Conservation (phyloP, 2,113 vertebrate genomes). For the Pelmatolapia mariae region DNA sequence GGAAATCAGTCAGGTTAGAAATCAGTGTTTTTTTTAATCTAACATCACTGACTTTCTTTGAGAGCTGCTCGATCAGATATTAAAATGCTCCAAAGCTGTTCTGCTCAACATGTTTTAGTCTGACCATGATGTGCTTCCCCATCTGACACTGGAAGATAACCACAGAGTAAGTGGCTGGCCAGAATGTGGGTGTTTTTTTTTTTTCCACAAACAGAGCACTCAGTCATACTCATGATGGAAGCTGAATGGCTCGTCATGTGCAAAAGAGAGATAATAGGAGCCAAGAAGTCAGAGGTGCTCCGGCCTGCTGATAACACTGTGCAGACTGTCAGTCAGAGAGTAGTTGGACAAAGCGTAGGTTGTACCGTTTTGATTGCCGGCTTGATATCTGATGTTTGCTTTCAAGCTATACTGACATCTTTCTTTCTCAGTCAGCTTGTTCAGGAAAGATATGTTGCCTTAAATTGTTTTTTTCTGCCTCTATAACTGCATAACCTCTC, state of each 20-base stretch:
- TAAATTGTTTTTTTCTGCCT: not conserved
- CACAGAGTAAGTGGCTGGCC: constrained; percentile 18
- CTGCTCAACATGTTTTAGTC: constrained; percentile 25
- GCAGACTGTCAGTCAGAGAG: constrained; percentile 20
- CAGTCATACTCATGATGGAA: constrained; percentile 34
- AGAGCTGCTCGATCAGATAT: constrained; percentile 11
- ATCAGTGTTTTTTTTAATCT: not conserved
- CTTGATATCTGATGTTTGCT: not conserved
- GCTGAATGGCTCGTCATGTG: constrained; percentile 46
- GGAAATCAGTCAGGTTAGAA: not conserved
- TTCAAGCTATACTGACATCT: not conserved
- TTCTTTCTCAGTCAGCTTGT: not conserved
- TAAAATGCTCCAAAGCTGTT: constrained; percentile 37
- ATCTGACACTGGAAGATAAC: constrained; percentile 59
- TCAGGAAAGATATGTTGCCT: not conserved
- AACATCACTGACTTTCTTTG: not conserved
- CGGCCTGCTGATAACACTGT: constrained; percentile 42
- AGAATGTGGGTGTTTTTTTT: not conserved
- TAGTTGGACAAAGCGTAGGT: constrained; percentile 23
- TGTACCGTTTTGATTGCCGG: constrained; percentile 23
- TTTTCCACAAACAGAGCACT: not conserved
- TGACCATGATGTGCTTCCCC: constrained; percentile 20
- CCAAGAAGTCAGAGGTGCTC: constrained; percentile 30
- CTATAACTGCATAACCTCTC: constrained; percentile 4
- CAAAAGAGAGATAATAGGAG: constrained; percentile 52